Evolutionary conservation across 1,140 invertebrate species (phyloP).

Genomic region (Panulirus ornatus): DNA sequence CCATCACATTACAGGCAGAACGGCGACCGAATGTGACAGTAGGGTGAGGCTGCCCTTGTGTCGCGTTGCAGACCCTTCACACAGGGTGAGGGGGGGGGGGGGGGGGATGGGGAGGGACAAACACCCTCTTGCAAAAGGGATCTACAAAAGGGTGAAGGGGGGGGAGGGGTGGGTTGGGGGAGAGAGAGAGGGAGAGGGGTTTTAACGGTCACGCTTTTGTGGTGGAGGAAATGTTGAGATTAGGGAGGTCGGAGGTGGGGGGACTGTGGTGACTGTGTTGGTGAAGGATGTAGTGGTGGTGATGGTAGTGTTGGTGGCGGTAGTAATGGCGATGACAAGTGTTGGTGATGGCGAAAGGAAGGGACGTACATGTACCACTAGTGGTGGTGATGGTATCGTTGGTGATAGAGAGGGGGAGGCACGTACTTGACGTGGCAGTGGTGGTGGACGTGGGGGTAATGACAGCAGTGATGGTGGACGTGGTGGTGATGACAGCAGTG

Average conservation of each 20-base stretch:
- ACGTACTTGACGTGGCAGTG: too few relatives aligned
- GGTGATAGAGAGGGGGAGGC: background rate
- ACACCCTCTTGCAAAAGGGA: conserved; percentile 44
- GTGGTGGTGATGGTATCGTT: background rate
- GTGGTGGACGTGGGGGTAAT: background rate
- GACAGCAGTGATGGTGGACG: too few relatives aligned
- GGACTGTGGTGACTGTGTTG: background rate
- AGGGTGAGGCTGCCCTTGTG: background rate
- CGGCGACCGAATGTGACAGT: background rate
- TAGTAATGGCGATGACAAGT: background rate
- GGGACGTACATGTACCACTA: background rate
- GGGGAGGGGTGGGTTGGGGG: background rate
- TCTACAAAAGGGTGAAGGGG: background rate
- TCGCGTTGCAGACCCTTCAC: conserved; percentile 28
- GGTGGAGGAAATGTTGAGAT: background rate
- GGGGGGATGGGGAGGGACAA: conserved; percentile 29
- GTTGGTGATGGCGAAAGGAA: background rate
- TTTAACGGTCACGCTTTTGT: conserved; percentile 18
- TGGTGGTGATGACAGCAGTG: too few relatives aligned
- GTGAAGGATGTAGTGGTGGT: background rate
- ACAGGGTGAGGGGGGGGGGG: background rate
- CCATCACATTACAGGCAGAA: background rate
- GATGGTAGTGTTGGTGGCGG: background rate
- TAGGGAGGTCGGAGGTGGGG: background rate
- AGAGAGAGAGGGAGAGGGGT: conserved; percentile 1